phyloP scores from a whole-genome alignment of 2,888 invertebrate genomes.

The Carabus problematicus region DNA sequence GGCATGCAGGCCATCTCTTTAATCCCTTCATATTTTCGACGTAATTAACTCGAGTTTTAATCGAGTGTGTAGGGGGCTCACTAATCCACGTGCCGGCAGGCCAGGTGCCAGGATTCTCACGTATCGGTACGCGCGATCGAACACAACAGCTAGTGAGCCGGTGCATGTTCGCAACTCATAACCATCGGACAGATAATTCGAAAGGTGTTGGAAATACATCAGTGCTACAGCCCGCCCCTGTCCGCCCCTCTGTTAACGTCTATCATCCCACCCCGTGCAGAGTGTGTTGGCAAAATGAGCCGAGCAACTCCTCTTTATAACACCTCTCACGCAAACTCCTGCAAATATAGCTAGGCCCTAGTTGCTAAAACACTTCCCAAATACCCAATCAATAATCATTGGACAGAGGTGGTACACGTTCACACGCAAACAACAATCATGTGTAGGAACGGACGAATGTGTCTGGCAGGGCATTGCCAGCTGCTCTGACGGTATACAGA shows the following conservation, averaged over 20 bases:
- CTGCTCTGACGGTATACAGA: too few relatives aligned
- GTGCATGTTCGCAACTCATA: conserved; percentile 52
- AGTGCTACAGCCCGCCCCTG: conserved; percentile 23
- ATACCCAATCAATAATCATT: conserved; percentile 34
- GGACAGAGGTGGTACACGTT: too few relatives aligned
- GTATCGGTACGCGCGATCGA: conserved; percentile 31
- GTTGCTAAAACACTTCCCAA: neutral
- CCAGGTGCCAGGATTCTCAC: conserved; percentile 28
- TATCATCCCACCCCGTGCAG: conserved; percentile 16
- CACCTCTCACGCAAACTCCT: conserved; percentile 28
- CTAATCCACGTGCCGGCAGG: conserved; percentile 11
- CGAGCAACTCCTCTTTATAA: conserved; percentile 38
- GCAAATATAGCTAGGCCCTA: too few relatives aligned
- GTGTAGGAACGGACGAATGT: neutral
- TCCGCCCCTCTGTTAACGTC: conserved; percentile 32
- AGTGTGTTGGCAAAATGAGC: neutral
- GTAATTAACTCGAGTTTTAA: conserved; percentile 41
- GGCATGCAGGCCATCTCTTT: conserved; percentile 12
- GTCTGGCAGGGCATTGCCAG: neutral
- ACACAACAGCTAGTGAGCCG: conserved; percentile 1
- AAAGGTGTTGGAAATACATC: conserved; percentile 38
- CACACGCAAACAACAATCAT: neutral
- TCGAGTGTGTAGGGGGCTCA: conserved; percentile 25
- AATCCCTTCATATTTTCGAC: conserved; percentile 37
- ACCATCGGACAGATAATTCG: conserved; percentile 43